phyloP scores from a whole-genome alignment of 1,140 invertebrate species.

The Bilobella aurantiaca region DNA sequence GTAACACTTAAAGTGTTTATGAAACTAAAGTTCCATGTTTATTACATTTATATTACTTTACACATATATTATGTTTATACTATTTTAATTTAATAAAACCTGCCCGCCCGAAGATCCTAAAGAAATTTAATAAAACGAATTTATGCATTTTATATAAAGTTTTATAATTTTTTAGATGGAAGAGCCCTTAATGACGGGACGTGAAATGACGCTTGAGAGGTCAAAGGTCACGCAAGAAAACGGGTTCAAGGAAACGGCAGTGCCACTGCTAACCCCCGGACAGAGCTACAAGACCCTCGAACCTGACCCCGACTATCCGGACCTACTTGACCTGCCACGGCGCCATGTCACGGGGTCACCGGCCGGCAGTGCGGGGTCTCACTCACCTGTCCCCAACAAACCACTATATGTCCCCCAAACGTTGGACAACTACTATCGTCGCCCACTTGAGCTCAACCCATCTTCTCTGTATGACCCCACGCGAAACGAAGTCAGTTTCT shows the following conservation, averaged over 20 bases:
- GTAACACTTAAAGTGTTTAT: too few relatives aligned
- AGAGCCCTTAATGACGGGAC: not conserved
- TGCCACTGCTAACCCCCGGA: conserved; percentile 42
- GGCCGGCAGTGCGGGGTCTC: conserved; percentile 59
- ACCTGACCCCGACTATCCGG: conserved; percentile 49
- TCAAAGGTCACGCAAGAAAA: conserved; percentile 1
- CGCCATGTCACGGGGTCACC: conserved; percentile 56
- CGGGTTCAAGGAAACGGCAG: not conserved
- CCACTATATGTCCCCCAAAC: too few relatives aligned
- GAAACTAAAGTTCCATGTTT: too few relatives aligned
- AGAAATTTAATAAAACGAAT: not conserved
- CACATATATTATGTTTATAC: not conserved
- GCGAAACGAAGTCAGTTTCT: conserved; percentile 37
- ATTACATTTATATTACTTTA: too few relatives aligned
- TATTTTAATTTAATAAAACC: not conserved
- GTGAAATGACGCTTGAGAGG: not conserved
- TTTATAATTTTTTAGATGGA: not conserved
- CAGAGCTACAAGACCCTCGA: not conserved
- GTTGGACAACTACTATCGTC: too few relatives aligned
- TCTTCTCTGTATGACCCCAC: conserved; percentile 36
- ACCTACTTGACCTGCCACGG: conserved; percentile 64
- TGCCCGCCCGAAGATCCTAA: not conserved
- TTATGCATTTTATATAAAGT: not conserved
- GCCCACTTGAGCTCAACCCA: conserved; percentile 37
- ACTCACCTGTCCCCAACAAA: conserved; percentile 62